Conservation (phyloP, 2,113 vertebrate genomes). For the Chunga burmeisteri region DNA sequence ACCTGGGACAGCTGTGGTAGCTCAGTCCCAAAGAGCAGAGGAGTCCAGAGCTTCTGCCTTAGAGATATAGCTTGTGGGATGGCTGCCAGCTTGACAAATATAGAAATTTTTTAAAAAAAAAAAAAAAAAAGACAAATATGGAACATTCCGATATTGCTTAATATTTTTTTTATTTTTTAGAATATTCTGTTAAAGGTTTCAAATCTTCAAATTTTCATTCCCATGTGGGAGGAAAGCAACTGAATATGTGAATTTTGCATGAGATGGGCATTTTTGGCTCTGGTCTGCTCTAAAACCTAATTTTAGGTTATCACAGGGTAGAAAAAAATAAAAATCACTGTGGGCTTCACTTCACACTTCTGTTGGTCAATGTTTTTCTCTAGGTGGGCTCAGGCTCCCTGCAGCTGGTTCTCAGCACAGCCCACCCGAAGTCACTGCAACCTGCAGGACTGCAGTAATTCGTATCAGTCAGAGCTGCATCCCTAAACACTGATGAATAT, state of each 20-base stretch:
- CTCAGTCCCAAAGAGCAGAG: not conserved
- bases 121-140: not conserved
- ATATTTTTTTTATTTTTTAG: not conserved
- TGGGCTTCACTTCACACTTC: not conserved
- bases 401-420: not conserved
- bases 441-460: not conserved
- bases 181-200: not conserved
- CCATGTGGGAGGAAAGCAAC: not conserved
- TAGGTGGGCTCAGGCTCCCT: not conserved
- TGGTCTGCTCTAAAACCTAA: not conserved
- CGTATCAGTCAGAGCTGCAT: not conserved
- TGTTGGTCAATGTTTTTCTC: not conserved
- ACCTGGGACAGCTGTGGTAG: not conserved
- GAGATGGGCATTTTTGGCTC: not conserved
- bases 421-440: not conserved
- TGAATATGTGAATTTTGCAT: not conserved
- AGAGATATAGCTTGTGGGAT: not conserved
- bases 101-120: too few species aligned
- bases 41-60: not conserved
- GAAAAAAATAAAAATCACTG: not conserved
- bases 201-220: not conserved
- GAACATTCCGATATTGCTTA: not conserved
- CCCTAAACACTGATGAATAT: not conserved
- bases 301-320: not conserved
- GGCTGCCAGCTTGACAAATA: not conserved